Percentiles rank a stretch among this genome's conserved stretches.
Evolutionary conservation across 1,140 invertebrate species (phyloP).

Genomic region (Drosophila santomea): DNA sequence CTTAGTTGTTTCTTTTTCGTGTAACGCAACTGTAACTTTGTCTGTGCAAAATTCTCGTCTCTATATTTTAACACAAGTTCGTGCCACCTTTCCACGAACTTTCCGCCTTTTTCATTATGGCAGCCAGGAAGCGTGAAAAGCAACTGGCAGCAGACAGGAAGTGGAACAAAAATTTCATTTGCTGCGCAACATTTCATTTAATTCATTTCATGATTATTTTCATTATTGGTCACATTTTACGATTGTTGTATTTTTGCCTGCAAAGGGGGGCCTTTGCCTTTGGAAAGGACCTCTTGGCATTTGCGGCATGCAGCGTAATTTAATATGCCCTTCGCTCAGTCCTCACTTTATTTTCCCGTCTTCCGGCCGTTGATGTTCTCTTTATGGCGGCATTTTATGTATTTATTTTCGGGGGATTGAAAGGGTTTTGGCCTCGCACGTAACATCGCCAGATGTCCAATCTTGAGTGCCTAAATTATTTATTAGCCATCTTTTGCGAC

Average conservation of each 20-base stretch:
- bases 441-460: constrained; percentile 44
- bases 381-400: constrained; percentile 70
- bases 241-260: constrained; percentile 38
- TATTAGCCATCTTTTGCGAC: constrained; percentile 76
- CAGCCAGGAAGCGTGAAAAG: background rate
- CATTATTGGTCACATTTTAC: constrained; percentile 78
- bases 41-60: background rate
- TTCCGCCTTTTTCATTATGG: background rate
- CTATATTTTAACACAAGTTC: background rate
- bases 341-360: constrained; percentile 36
- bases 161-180: constrained; percentile 30
- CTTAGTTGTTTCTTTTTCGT: background rate
- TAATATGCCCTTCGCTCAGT: constrained; percentile 50
- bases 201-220: constrained; percentile 65
- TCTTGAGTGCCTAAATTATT: constrained; percentile 74
- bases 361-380: constrained; percentile 35
- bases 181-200: constrained; percentile 47
- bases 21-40: background rate
- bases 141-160: constrained; percentile 9
- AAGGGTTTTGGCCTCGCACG: constrained; percentile 57
- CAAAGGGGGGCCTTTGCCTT: background rate
- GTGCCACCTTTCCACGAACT: constrained; percentile 1
- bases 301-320: constrained; percentile 72
- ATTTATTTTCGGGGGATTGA: constrained; percentile 55
- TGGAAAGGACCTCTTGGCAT: constrained; percentile 35